Percentiles rank a stretch among this genome's conserved stretches.
These are phyloP conservation scores for Phoxinus phoxinus DNA, from an alignment of 2,113 vertebrate genomes.

Conservation along the genomic window DNA sequence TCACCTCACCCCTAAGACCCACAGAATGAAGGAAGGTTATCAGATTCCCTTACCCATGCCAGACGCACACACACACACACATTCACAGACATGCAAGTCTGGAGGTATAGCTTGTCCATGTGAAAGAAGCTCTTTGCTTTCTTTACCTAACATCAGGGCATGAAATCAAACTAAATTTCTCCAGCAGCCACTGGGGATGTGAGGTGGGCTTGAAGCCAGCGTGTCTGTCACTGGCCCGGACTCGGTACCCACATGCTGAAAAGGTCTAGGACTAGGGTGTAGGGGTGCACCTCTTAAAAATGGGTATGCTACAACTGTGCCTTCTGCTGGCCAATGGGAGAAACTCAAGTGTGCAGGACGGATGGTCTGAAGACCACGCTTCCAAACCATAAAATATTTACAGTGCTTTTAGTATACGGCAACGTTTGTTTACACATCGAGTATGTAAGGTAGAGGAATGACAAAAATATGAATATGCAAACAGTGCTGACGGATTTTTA, in stretches of 20 bases:
- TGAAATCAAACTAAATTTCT: conserved; percentile 73
- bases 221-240: conserved; percentile 51
- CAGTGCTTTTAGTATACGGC: conserved; percentile 45
- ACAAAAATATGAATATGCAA: neutral
- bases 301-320: conserved; percentile 63
- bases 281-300: conserved; percentile 53
- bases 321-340: conserved; percentile 68
- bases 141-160: conserved; percentile 65
- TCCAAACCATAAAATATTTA: conserved; percentile 54
- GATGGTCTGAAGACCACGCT: conserved; percentile 16
- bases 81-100: conserved; percentile 44
- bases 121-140: conserved; percentile 62
- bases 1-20: conserved; percentile 83
- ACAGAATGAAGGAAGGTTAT: conserved; percentile 78
- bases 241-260: conserved; percentile 38
- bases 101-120: conserved; percentile 58
- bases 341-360: conserved; percentile 41
- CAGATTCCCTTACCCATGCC: conserved; percentile 81
- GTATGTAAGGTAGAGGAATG: neutral
- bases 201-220: conserved; percentile 43
- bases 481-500: neutral
- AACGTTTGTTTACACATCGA: conserved; percentile 24
- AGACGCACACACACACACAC: conserved; percentile 61
- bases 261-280: conserved; percentile 40
- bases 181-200: conserved; percentile 60